phyloP scores from a whole-genome alignment of 2,113 vertebrate species.

The Lutjanus erythropterus region DNA sequence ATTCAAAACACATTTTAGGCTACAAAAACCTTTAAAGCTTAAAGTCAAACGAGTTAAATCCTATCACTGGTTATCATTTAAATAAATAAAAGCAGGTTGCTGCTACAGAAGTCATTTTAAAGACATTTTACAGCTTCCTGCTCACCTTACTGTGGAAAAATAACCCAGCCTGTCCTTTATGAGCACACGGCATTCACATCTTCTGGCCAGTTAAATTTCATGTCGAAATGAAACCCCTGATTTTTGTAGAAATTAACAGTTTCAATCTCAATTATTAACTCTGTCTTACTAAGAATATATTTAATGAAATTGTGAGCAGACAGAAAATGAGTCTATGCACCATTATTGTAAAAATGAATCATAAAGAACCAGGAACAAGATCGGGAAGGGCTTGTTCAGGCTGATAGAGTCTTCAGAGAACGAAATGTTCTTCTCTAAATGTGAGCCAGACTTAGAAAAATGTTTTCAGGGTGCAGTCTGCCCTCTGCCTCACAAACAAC shows the following conservation, averaged over 20 bases:
- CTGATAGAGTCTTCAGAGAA: slow-evolving; percentile 7
- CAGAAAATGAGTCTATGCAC: neutral
- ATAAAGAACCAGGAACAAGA: neutral
- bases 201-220: neutral
- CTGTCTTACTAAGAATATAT: neutral
- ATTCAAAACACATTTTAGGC: neutral
- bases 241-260: neutral
- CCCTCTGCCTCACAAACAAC: slow-evolving; percentile 8
- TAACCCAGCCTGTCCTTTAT: neutral
- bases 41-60: too few relatives aligned
- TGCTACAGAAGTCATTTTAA: too few relatives aligned
- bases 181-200: neutral
- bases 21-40: too few relatives aligned
- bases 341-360: neutral
- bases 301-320: neutral
- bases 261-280: neutral
- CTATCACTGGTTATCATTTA: too few relatives aligned
- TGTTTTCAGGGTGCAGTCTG: slow-evolving; percentile 11
- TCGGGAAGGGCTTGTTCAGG: neutral
- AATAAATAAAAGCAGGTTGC: too few relatives aligned
- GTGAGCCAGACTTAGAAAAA: neutral
- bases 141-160: neutral
- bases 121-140: too few relatives aligned
- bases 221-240: neutral
- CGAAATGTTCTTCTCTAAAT: slow-evolving; percentile 17